Evolutionary conservation across 2,888 invertebrate species (phyloP).

Genomic region (Ceratothoa steindachneri): DNA sequence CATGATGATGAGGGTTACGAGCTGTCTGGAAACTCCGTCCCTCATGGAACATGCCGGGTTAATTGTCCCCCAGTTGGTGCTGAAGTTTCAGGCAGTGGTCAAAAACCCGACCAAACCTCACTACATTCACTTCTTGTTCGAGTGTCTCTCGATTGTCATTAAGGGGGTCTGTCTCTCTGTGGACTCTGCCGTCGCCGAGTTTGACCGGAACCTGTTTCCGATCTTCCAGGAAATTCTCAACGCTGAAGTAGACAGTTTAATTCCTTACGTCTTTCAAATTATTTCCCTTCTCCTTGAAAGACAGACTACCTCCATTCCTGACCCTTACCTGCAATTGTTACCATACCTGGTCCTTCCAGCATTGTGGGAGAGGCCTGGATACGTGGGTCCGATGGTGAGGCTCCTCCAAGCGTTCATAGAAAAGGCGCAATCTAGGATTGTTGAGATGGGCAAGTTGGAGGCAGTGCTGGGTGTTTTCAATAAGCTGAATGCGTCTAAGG

Average conservation of each 20-base stretch:
- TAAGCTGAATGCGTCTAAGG: conserved; percentile 89
- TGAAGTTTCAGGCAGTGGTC: conserved; percentile 74
- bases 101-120: conserved; percentile 95
- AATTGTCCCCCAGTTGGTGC: conserved; percentile 78
- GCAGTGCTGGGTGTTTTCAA: conserved; percentile 86
- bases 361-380: conserved; percentile 89
- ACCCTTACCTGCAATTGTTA: conserved; percentile 81
- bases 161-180: conserved; percentile 81
- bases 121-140: conserved; percentile 97
- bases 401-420: conserved; percentile 80
- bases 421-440: conserved; percentile 66
- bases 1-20: conserved; percentile 86
- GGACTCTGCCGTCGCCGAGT: conserved; percentile 72
- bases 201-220: conserved; percentile 89
- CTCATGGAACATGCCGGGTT: conserved; percentile 73
- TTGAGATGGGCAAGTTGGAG: conserved; percentile 68
- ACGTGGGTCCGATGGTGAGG: conserved; percentile 88
- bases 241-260: conserved; percentile 93
- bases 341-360: conserved; percentile 84
- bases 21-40: conserved; percentile 68
- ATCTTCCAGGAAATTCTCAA: conserved; percentile 91
- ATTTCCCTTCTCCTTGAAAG: conserved; percentile 79
- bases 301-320: conserved; percentile 59
- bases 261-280: conserved; percentile 98
- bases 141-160: conserved; percentile 82